Base-by-base conservation (phyloP, 1,140 invertebrate species). In the Drosophila nannoptera region DNA sequence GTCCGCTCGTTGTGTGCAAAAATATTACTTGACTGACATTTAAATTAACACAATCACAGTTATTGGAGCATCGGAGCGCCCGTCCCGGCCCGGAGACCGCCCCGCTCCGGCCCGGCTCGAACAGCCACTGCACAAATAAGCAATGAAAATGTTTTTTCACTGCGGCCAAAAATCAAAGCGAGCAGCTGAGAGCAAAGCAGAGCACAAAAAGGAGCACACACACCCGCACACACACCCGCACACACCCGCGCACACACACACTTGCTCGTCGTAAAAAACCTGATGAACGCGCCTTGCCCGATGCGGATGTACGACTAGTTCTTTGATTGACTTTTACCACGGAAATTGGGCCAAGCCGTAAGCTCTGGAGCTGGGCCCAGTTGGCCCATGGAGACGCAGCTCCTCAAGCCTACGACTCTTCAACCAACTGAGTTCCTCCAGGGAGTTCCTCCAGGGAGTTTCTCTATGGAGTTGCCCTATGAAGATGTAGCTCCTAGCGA, bases 11-110 rank as follows among this genome's bases (percentile, higher is more conserved):
- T 71, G 69, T 80, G 70, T 77, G 80, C 70, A 69, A 81, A 86
- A 86, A 81, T 86, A 86, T 86, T 86, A 86, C 81, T 86, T 86
- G 81, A 86, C 81, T 86, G 81, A 86, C 81, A 86, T 86, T 86
- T 86, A 86, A 86, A 86, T 86, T 86, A 86, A 86, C 81, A 86
- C 81, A 86, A 86, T 86, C 81, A 84, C 78, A 84, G 75, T 83
- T 83, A 84, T 83, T 84, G 80, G 78, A 77, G 69, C 73, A 78
- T 69, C 84, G 65, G 56, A 60, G 53, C 50, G n/a, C n/a, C n/a
- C n/a, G n/a, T n/a, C 36, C 69, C 61, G 69, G 3, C 1, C 63
- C 43, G 59, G 49, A 53, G 69, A 48, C 49, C 42, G 56, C 29
- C 59, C 8, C 29, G 11, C 60, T 63, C 42, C 68, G 61, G 63